These are phyloP conservation scores for Drosophila setosimentum DNA, from an alignment of 2,888 invertebrate genomes.

Conservation along the genomic window DNA sequence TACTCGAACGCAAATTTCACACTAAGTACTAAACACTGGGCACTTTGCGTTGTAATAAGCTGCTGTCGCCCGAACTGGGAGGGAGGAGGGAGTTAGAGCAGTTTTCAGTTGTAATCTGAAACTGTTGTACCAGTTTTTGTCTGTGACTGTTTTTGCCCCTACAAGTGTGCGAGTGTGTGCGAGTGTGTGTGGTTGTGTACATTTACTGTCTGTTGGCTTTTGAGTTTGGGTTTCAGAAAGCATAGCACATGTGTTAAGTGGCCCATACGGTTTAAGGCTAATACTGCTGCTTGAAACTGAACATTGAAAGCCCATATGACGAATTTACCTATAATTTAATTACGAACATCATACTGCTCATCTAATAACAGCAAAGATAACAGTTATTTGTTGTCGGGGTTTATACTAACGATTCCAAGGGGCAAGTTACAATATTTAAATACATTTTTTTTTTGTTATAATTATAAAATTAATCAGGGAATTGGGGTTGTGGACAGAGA, in stretches of 20 bases:
- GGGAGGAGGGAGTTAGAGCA: neutral
- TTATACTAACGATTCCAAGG: neutral
- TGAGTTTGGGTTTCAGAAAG: conserved; percentile 10
- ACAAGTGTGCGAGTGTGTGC: neutral
- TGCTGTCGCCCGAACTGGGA: conserved; percentile 19
- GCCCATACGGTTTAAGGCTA: neutral
- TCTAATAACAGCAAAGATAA: neutral
- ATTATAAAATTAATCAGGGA: neutral
- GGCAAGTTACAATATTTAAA: neutral
- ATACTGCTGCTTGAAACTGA: neutral
- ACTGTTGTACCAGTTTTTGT: conserved; percentile 48
- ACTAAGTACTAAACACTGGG: conserved; percentile 58
- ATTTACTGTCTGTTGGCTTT: neutral
- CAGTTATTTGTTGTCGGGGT: neutral
- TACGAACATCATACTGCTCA: neutral
- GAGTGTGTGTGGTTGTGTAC: conserved; percentile 5
- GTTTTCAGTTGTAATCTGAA: conserved; percentile 47
- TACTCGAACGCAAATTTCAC: conserved; percentile 65
- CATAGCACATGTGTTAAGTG: conserved; percentile 5
- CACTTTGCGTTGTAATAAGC: conserved; percentile 48
- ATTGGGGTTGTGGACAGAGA: too few relatives aligned
- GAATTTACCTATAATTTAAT: neutral
- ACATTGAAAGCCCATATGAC: neutral
- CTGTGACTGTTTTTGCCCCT: conserved; percentile 14
- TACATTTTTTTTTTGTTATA: neutral